Conservation (phyloP, 2,888 invertebrate species). For the Amphimallon solstitiale region DNA sequence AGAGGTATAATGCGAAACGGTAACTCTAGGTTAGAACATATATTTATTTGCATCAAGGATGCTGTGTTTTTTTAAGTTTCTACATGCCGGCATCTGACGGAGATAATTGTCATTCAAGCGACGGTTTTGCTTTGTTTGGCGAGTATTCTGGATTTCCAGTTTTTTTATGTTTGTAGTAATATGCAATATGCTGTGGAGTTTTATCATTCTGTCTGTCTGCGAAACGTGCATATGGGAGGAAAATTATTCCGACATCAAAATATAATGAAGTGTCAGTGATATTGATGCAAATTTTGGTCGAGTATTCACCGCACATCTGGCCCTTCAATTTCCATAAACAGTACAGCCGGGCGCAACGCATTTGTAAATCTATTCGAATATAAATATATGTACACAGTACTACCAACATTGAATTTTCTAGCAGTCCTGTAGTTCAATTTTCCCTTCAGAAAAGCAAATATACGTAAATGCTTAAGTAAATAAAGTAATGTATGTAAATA, state of each 20-base stretch:
- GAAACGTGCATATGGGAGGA: conserved; percentile 31
- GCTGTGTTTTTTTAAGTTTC: too few relatives aligned
- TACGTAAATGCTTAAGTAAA: too few relatives aligned
- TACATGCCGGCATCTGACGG: too few relatives aligned
- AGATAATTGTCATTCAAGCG: too few relatives aligned
- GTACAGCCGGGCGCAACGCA: conserved; percentile 40
- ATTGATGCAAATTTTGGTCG: conserved; percentile 51
- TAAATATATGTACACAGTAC: conserved; percentile 23
- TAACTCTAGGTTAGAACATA: too few relatives aligned
- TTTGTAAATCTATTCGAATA: conserved; percentile 2
- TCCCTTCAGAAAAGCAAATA: too few relatives aligned
- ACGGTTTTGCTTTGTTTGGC: background rate
- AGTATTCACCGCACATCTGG: conserved; percentile 50
- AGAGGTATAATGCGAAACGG: too few relatives aligned
- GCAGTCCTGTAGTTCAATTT: too few relatives aligned
- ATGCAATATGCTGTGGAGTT: conserved; percentile 11
- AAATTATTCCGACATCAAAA: conserved; percentile 44
- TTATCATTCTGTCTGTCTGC: conserved; percentile 18
- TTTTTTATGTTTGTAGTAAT: background rate
- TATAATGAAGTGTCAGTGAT: conserved; percentile 49
- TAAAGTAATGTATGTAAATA: too few relatives aligned
- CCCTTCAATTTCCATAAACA: conserved; percentile 52
- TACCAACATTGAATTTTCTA: too few relatives aligned
- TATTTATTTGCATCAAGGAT: too few relatives aligned
- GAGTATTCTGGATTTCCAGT: background rate